A percentile compares a stretch with the other conserved stretches of the same genome.
Conservation (phyloP, 2,113 vertebrate species). For the Sus scrofa region DNA sequence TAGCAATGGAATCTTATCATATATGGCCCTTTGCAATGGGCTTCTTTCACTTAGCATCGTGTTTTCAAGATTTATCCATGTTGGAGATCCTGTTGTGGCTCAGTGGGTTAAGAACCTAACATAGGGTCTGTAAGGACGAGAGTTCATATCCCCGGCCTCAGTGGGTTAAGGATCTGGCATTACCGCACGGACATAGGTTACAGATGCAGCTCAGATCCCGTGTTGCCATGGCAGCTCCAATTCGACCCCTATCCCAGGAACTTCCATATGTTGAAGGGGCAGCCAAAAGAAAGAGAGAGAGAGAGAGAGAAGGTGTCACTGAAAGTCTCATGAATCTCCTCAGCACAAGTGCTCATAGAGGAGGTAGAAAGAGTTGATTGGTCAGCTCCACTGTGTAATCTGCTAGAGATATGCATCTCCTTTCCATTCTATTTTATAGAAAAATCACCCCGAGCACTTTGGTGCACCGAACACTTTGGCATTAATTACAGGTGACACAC, state of each 20-base stretch:
- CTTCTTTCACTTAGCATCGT: neutral
- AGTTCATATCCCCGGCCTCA: too few relatives aligned
- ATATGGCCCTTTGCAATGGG: neutral
- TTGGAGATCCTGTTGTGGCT: too few relatives aligned
- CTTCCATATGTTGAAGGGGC: too few relatives aligned
- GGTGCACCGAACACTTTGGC: constrained; percentile 3
- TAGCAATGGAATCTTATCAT: neutral
- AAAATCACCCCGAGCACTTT: constrained; percentile 63
- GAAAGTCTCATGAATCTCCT: neutral
- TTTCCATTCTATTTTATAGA: constrained; percentile 48
- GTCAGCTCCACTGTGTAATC: neutral
- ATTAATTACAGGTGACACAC: constrained; percentile 67
- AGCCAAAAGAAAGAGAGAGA: too few relatives aligned
- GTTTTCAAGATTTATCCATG: too few relatives aligned
- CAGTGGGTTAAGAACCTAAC: too few relatives aligned
- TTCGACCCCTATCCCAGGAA: too few relatives aligned
- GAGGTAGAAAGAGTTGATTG: neutral
- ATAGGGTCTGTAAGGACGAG: too few relatives aligned
- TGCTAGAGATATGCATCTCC: neutral
- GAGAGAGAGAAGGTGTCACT: neutral
- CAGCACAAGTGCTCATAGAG: neutral
- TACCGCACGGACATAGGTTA: too few relatives aligned
- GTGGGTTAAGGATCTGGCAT: too few relatives aligned
- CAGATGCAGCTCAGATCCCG: too few relatives aligned
- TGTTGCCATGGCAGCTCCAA: too few relatives aligned